Evolutionary conservation across 2,888 invertebrate genomes (phyloP).

Genomic region (Rotaria sp.): DNA sequence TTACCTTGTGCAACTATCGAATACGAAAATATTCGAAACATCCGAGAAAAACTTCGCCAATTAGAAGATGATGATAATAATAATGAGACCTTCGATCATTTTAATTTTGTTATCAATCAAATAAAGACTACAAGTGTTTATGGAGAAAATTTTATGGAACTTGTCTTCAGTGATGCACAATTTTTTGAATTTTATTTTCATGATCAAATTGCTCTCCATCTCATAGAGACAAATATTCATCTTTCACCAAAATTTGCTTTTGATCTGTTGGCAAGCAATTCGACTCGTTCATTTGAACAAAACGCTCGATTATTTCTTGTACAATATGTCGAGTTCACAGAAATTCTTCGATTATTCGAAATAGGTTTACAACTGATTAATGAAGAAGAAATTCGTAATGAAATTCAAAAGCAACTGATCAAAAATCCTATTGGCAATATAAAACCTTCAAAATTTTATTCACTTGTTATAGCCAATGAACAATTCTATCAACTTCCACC

Average conservation of each 20-base stretch:
- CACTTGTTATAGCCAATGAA: neutral
- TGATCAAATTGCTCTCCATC: neutral
- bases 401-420: neutral
- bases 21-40: neutral
- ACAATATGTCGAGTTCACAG: neutral
- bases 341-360: neutral
- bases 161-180: neutral
- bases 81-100: neutral
- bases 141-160: neutral
- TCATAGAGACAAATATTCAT: neutral
- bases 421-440: neutral
- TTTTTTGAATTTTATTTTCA: neutral
- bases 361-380: neutral
- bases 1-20: neutral
- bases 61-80: neutral
- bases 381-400: neutral
- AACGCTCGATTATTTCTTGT: neutral
- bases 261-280: no score
- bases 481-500: neutral
- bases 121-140: neutral
- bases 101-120: neutral
- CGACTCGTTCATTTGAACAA: no score
- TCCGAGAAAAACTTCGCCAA: neutral
- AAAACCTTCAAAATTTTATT: neutral
- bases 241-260: neutral